Evolutionary conservation across 1,140 invertebrate genomes (phyloP).

Genomic region (Anoplophora glabripennis): DNA sequence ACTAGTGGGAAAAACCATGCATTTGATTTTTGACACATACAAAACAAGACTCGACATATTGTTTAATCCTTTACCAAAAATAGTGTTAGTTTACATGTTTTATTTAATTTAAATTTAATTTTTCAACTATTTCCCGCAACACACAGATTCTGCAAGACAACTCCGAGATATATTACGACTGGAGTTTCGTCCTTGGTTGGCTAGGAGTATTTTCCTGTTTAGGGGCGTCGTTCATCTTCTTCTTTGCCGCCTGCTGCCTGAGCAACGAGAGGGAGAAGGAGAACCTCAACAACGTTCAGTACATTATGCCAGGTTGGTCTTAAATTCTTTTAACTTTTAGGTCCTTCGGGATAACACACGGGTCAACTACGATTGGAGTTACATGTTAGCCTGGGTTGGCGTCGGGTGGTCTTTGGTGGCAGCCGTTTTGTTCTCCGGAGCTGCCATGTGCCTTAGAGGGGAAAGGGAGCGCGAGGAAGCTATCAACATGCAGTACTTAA

Average conservation of each 20-base stretch:
- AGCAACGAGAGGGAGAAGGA: slow-evolving; percentile 63
- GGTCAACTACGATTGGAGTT: slow-evolving; percentile 92
- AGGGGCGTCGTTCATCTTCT: slow-evolving; percentile 72
- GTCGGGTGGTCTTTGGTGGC: slow-evolving; percentile 83
- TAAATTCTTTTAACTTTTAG: slow-evolving; percentile 54
- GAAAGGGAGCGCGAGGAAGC: slow-evolving; percentile 90
- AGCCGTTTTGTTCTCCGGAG: slow-evolving; percentile 87
- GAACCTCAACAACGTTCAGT: slow-evolving; percentile 77
- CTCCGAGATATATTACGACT: slow-evolving; percentile 69
- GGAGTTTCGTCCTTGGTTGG: slow-evolving; percentile 84
- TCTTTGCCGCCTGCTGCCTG: slow-evolving; percentile 75
- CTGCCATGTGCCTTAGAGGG: slow-evolving; percentile 87
- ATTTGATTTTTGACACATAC: too few relatives aligned
- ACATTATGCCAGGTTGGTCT: slow-evolving; percentile 79
- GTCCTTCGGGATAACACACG: slow-evolving; percentile 81
- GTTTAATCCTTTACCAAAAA: too few relatives aligned
- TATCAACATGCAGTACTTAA: slow-evolving; percentile 96
- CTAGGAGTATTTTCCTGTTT: slow-evolving; percentile 73
- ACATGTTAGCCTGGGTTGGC: slow-evolving; percentile 92
- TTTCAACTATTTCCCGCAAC: not conserved
- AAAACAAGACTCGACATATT: too few relatives aligned
- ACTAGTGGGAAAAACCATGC: too few relatives aligned
- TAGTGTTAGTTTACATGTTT: too few relatives aligned
- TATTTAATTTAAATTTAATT: too few relatives aligned
- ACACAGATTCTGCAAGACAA: slow-evolving; percentile 70